These are phyloP conservation scores for Lutjanus campechanus DNA, from an alignment of 2,797 vertebrate genomes.

Conservation along the genomic window DNA sequence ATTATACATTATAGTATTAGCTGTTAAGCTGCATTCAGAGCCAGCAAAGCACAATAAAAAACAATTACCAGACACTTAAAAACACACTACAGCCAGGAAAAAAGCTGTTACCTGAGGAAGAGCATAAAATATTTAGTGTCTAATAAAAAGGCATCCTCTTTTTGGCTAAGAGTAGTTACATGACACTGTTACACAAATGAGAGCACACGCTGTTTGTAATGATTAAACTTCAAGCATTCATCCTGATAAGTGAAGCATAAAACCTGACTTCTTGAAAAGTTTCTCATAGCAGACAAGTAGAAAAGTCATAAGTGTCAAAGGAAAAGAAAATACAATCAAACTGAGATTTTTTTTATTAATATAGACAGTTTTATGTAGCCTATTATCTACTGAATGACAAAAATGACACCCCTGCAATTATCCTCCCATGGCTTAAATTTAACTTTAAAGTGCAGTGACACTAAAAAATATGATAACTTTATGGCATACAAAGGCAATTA, in stretches of 20 bases:
- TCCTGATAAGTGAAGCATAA: slow-evolving; percentile 56
- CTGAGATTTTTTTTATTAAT: slow-evolving; percentile 4
- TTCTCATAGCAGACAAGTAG: slow-evolving; percentile 18
- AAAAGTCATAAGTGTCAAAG: slow-evolving; percentile 44
- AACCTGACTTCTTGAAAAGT: slow-evolving; percentile 53
- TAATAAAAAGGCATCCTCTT: slow-evolving; percentile 50
- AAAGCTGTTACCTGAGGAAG: slow-evolving; percentile 72
- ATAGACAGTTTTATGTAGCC: slow-evolving; percentile 5
- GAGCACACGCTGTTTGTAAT: slow-evolving; percentile 50
- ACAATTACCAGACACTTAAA: slow-evolving; percentile 40
- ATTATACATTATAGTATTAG: slow-evolving; percentile 13
- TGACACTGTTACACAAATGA: slow-evolving; percentile 56
- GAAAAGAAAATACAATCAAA: slow-evolving; percentile 37
- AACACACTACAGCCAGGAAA: slow-evolving; percentile 54
- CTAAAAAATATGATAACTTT: slow-evolving; percentile 11
- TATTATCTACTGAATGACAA: slow-evolving; percentile 16
- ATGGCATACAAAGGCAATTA: slow-evolving; percentile 27
- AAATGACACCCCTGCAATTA: slow-evolving; percentile 27
- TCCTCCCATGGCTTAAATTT: slow-evolving; percentile 32
- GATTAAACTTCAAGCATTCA: slow-evolving; percentile 62
- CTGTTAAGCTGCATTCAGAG: slow-evolving; percentile 28
- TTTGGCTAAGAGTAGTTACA: slow-evolving; percentile 50
- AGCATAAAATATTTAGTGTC: slow-evolving; percentile 59
- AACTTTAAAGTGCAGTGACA: slow-evolving; percentile 34
- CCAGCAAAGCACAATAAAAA: slow-evolving; percentile 39